A percentile compares a stretch with the other conserved stretches of the same genome.
These are phyloP conservation scores for Polymixis lichenea DNA, from an alignment of 2,888 invertebrate species.

Conservation along the genomic window DNA sequence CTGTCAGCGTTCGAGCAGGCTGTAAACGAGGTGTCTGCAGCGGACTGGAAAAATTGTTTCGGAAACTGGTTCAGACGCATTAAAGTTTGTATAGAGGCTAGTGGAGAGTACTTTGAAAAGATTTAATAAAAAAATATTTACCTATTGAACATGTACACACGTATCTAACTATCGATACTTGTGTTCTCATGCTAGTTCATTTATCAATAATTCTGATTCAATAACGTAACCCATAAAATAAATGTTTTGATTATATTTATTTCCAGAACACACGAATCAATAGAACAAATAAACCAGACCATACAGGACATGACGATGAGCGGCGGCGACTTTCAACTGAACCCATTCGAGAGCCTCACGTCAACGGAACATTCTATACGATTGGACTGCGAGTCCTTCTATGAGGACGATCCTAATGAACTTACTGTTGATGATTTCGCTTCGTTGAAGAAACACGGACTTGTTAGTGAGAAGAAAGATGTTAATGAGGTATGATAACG, in stretches of 20 bases:
- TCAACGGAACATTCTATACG: slow-evolving; percentile 84
- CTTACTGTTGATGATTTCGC: slow-evolving; percentile 87
- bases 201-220: not conserved
- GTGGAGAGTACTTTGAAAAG: no score
- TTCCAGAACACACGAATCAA: slow-evolving; percentile 82
- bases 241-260: not conserved
- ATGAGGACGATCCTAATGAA: slow-evolving; percentile 83
- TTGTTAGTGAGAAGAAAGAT: slow-evolving; percentile 84
- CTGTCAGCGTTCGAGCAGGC: no score
- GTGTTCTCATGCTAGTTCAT: not conserved
- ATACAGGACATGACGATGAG: slow-evolving; percentile 89
- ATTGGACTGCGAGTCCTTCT: slow-evolving; percentile 85
- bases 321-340: slow-evolving; percentile 85
- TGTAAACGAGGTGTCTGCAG: no score
- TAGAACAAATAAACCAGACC: slow-evolving; percentile 88
- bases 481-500: slow-evolving; percentile 77
- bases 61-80: no score
- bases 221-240: no score
- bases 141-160: no score
- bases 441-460: slow-evolving; percentile 86
- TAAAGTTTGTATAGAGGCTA: no score
- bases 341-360: slow-evolving; percentile 85
- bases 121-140: no score
- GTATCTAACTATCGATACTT: no score
- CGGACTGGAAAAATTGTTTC: no score